phyloP scores from a whole-genome alignment of 2,113 vertebrate species.

The Varanus komodoensis region DNA sequence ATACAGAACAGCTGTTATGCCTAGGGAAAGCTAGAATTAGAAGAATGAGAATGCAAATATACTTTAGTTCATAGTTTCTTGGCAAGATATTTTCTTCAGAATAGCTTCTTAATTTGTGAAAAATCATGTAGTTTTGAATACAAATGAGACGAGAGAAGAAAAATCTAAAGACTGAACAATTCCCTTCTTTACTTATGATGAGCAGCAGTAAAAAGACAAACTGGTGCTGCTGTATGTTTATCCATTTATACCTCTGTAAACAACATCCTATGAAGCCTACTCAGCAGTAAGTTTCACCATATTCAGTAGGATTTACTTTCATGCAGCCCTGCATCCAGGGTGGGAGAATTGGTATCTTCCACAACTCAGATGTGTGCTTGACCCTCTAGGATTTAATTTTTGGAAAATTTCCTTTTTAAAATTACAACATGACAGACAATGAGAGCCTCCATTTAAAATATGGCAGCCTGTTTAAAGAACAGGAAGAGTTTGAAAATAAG shows the following conservation, averaged over 20 bases:
- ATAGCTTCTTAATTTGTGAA: not conserved
- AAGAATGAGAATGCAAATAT: conserved; percentile 14
- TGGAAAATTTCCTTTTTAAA: too few relatives aligned
- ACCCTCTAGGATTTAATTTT: too few relatives aligned
- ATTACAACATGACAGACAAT: too few relatives aligned
- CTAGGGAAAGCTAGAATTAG: conserved; percentile 40
- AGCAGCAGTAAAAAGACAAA: too few relatives aligned
- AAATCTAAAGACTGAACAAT: not conserved
- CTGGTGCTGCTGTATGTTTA: not conserved
- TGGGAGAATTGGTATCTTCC: too few relatives aligned
- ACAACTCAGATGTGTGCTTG: too few relatives aligned
- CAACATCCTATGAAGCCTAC: not conserved
- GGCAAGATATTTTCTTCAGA: conserved; percentile 1
- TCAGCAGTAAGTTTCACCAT: not conserved
- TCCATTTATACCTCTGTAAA: not conserved
- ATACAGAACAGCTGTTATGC: conserved; percentile 24
- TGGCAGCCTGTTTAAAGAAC: too few relatives aligned
- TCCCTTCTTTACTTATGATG: too few relatives aligned
- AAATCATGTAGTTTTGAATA: not conserved
- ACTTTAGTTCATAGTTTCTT: conserved; percentile 21
- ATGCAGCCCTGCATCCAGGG: too few relatives aligned
- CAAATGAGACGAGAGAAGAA: not conserved
- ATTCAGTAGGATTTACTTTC: not conserved
- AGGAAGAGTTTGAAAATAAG: too few relatives aligned
- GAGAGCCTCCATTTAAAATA: too few relatives aligned